phyloP scores from a whole-genome alignment of 2,888 invertebrate species.

The Glaucopsyche alexis region DNA sequence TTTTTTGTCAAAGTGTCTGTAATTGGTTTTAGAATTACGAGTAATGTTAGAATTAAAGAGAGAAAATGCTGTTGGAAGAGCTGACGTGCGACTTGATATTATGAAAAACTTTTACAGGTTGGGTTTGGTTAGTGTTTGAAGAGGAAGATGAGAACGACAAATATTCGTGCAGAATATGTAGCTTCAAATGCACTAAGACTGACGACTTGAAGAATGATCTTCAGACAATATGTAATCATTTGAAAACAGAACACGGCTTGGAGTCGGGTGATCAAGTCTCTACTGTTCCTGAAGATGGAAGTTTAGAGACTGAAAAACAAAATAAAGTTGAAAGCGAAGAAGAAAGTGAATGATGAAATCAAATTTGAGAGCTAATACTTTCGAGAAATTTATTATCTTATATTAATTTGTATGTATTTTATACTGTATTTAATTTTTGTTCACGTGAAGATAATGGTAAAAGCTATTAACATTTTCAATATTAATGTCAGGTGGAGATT shows the following conservation, averaged over 20 bases:
- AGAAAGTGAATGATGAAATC: neutral
- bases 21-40: too few relatives aligned
- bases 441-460: too few relatives aligned
- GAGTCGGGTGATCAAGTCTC: conserved; percentile 7
- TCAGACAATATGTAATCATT: conserved; percentile 53
- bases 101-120: conserved; percentile 43
- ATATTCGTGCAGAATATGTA: conserved; percentile 69
- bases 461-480: too few relatives aligned
- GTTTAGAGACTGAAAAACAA: neutral
- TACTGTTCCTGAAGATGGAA: neutral
- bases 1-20: too few relatives aligned
- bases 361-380: neutral
- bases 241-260: conserved; percentile 59
- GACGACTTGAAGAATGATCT: conserved; percentile 51
- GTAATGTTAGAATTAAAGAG: too few relatives aligned
- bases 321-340: neutral
- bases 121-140: conserved; percentile 74
- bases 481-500: too few relatives aligned
- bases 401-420: too few relatives aligned
- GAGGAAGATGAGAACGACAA: conserved; percentile 47
- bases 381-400: neutral
- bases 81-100: too few relatives aligned
- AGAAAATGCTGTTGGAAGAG: too few relatives aligned
- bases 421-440: too few relatives aligned
- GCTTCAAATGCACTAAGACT: conserved; percentile 55